These are phyloP conservation scores for Ammodytes dubius DNA, from an alignment of 2,113 vertebrate genomes.

Conservation along the genomic window DNA sequence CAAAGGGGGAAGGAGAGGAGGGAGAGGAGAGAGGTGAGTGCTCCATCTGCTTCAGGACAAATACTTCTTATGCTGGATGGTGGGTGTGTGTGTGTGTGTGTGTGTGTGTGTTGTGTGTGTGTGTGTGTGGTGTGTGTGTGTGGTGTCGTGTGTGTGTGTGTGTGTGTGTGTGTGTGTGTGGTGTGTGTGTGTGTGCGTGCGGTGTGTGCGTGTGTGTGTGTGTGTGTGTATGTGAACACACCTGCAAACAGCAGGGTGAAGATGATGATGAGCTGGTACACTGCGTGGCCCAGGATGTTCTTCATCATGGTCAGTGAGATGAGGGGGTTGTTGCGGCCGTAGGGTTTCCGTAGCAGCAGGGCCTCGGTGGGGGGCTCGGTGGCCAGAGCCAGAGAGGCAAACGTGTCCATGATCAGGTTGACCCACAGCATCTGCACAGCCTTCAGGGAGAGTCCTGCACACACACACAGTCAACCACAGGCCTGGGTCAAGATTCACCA, in stretches of 20 bases:
- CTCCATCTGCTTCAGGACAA: background rate
- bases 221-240: slow-evolving; percentile 53
- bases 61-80: background rate
- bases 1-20: background rate
- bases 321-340: slow-evolving; percentile 93
- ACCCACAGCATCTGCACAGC: slow-evolving; percentile 96
- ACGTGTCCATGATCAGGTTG: slow-evolving; percentile 95
- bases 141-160: background rate
- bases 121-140: too few species aligned
- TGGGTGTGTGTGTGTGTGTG: background rate
- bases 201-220: background rate
- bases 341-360: slow-evolving; percentile 91
- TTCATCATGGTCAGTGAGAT: slow-evolving; percentile 97
- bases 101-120: background rate
- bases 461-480: slow-evolving; percentile 23
- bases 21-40: background rate
- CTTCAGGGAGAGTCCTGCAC: slow-evolving; percentile 93
- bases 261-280: slow-evolving; percentile 93
- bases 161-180: too few species aligned
- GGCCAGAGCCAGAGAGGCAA: slow-evolving; percentile 92
- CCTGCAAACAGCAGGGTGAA: slow-evolving; percentile 92
- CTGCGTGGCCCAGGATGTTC: slow-evolving; percentile 92
- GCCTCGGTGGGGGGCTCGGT: slow-evolving; percentile 92
- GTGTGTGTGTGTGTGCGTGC: background rate
- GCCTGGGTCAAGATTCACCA: background rate